Base-by-base conservation (phyloP, 1,140 invertebrate genomes). In the Agraylea sexmaculata region DNA sequence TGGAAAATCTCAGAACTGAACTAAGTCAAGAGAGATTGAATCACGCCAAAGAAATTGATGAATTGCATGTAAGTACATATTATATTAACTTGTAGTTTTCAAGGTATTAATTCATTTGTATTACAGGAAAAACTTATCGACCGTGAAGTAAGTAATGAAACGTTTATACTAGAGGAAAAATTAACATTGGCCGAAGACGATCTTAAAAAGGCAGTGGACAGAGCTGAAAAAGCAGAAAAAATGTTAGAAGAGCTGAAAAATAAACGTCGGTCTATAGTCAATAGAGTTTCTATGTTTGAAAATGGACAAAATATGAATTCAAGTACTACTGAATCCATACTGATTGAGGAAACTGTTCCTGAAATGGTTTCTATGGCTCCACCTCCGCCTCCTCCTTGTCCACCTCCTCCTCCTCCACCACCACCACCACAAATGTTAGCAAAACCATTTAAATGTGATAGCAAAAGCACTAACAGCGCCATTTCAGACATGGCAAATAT, bases 161-260 rank as follows among this genome's bases (percentile, higher is more conserved):
- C 77, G 16, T 73, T 80, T 33, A 61, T 81, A 6, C 68, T 80
- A 30, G 76, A 81, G 47, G 78, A 82, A 52, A 78, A 78, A 44
- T 59, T 83, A 11, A 75, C 70, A 54, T 51, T 81, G 0, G 73
- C 75, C 0, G 78, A 81, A 51, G 71, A 74, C 4, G 78, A 82
- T 47, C 58, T 79, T 2, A 62, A 71, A 34, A 66, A 70, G 40
- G 73, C 75, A 1, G 45, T 69, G 13, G 64, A 75, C 48, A 56
- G 75, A 45, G 77, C 76, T 0, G 74, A 79, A 45, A 63, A 53
- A 28, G 75, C 77, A 0, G 78, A 83, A 50, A 65, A 59, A 34
- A 53, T 51, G 19, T 50, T 57, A 2, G 48, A 53, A 33, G 53
- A 58, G 32, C 36, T 68, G 1, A 42, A 64, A 47, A 43, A 40